Percentiles rank a stretch among this genome's conserved stretches.
Conservation (phyloP, 2,113 vertebrate species). For the Pachyramphus minor region DNA sequence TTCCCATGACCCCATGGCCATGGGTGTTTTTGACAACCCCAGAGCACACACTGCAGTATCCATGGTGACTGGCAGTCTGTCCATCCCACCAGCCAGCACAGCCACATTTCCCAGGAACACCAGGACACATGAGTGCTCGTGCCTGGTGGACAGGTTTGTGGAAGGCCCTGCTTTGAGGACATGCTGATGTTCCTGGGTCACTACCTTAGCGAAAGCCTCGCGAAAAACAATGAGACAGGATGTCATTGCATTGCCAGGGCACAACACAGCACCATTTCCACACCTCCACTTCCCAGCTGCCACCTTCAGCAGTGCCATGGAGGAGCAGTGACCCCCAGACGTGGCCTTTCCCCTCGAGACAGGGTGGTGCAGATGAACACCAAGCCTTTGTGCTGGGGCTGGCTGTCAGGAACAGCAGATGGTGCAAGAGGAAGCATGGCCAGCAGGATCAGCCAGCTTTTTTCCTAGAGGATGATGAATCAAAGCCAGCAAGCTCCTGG, state of each 20-base stretch:
- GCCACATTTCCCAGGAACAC: not conserved
- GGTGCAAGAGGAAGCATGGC: not conserved
- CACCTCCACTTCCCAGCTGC: not conserved
- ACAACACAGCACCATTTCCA: not conserved
- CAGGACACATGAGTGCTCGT: not conserved
- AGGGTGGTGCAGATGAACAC: not conserved
- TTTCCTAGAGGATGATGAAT: slow-evolving; percentile 34
- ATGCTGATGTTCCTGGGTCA: not conserved
- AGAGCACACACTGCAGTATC: not conserved
- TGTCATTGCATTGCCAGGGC: not conserved
- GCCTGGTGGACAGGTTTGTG: not conserved
- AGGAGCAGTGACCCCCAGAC: not conserved
- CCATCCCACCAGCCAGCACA: not conserved
- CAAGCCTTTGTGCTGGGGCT: not conserved
- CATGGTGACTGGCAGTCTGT: not conserved
- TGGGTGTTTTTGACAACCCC: not conserved
- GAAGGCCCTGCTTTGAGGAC: not conserved
- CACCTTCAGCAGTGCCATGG: not conserved
- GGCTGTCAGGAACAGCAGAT: not conserved
- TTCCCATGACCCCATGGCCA: not conserved
- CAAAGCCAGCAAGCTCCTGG: slow-evolving; percentile 36
- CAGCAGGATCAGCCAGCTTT: not conserved
- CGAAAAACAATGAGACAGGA: not conserved
- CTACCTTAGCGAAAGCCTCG: not conserved
- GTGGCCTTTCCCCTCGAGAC: not conserved